Base-by-base conservation (phyloP, 2,888 invertebrate species). In the Tetragonisca angustula region DNA sequence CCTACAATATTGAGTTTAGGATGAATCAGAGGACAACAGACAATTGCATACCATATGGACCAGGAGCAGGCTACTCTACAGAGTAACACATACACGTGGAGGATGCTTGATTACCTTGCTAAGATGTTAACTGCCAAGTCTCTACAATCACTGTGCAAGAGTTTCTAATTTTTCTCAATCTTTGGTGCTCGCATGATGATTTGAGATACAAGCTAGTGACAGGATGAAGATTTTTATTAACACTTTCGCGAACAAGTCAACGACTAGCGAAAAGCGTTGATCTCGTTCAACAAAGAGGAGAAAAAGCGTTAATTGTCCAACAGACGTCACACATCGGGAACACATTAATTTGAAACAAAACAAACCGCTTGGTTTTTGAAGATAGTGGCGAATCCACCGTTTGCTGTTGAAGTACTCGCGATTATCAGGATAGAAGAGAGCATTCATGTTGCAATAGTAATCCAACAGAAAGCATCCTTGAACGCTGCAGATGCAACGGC, bases 401-500 rank as follows among this genome's bases (percentile, higher is more conserved):
- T 94, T 94, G 93, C 95, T 93, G 94, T 96, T 96, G 94, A 95
- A 95, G 90, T 94, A 94, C 94, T 97, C 97, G 94, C 97, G 96
- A 88, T 91, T 94, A 95, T 97, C 97, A 94, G 21, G 11, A 19
- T 21, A 65, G 64, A 6, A n/a, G 64, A 43, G 36, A 65, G 64
- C 21, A 65, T 92, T 91, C 90, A 95, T 95, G 93, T 97, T 96
- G 95, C 97, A 97, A 87, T 95, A 93, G 88, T 95, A 94, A 86
- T 94, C 93, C 91, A 94, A 92, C 86, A 95, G 95, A 92, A 97
- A 95, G 95, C 97, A 97, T 94, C 95, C 95, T 93, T 95, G 95
- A 94, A 95, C 95, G 93, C 95, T 95, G 94, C 96, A 95, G 94
- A 95, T 95, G 95, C 95, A 95, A 94, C 95, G 95, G 93, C 95